phyloP scores from a whole-genome alignment of 2,113 vertebrate genomes.

The Hyaena hyaena region DNA sequence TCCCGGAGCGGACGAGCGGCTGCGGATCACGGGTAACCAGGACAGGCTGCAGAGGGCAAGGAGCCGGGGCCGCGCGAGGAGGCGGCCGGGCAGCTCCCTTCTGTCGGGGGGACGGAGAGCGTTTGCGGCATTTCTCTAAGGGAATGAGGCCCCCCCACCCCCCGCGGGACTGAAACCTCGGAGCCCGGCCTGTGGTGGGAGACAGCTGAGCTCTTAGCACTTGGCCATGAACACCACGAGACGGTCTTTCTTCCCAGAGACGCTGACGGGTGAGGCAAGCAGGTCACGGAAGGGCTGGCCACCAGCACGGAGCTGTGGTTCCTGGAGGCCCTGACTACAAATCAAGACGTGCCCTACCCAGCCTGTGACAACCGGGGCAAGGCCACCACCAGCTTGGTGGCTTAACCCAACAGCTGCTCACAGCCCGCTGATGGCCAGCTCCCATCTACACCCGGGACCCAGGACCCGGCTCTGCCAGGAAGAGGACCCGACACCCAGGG shows the following conservation, averaged over 20 bases:
- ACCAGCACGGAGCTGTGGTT: background rate
- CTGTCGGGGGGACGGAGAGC: background rate
- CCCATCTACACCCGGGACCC: too few species aligned
- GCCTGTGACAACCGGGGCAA: background rate
- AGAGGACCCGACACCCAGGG: too few species aligned
- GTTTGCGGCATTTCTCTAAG: too few species aligned
- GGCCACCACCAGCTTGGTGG: too few species aligned
- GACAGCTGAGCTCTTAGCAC: background rate
- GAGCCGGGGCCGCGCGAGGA: background rate
- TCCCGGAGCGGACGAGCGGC: background rate
- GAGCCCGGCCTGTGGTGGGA: background rate
- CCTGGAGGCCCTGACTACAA: background rate
- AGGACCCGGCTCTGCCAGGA: too few species aligned
- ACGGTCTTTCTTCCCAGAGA: background rate
- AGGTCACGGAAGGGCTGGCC: background rate
- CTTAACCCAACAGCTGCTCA: background rate
- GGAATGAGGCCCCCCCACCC: too few species aligned
- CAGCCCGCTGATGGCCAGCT: background rate
- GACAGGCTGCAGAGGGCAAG: too few species aligned
- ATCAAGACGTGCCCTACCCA: rapidly evolving
- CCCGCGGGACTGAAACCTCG: rapidly evolving
- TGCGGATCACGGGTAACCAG: too few species aligned
- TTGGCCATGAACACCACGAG: too few species aligned
- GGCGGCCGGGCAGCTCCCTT: background rate
- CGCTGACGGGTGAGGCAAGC: background rate